phyloP scores from a whole-genome alignment of 2,888 invertebrate genomes.

The Formica aserva region DNA sequence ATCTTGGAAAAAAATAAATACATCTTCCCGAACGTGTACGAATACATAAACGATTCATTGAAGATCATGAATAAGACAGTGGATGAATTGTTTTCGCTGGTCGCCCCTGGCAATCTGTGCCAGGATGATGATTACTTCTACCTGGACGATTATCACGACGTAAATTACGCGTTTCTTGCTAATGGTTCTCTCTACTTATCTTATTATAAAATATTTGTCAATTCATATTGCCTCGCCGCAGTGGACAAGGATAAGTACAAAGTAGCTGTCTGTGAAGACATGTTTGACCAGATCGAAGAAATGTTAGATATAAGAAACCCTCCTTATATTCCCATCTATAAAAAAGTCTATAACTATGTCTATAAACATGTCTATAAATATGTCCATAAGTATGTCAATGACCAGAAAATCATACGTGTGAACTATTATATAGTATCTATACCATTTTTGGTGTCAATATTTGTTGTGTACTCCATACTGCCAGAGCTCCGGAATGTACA shows the following conservation, averaged over 20 bases:
- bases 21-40: no score
- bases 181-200: conserved; percentile 73
- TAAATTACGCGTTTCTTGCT: conserved; percentile 66
- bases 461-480: conserved; percentile 80
- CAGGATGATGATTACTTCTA: conserved; percentile 11
- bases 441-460: conserved; percentile 80
- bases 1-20: no score
- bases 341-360: neutral
- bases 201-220: neutral
- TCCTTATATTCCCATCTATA: no score
- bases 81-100: no score
- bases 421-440: conserved; percentile 75
- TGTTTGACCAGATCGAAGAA: no score
- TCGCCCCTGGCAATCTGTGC: no score
- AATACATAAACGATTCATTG: no score
- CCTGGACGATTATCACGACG: no score
- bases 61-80: no score
- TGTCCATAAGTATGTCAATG: no score
- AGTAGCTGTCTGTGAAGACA: conserved; percentile 25
- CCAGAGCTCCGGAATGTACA: conserved; percentile 78
- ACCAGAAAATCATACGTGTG: no score
- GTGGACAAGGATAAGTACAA: neutral
- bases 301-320: no score
- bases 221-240: conserved; percentile 72
- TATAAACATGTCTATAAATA: conserved; percentile 45